Evolutionary conservation across 1,140 invertebrate species (phyloP).

Genomic region (Micrasema minimum): DNA sequence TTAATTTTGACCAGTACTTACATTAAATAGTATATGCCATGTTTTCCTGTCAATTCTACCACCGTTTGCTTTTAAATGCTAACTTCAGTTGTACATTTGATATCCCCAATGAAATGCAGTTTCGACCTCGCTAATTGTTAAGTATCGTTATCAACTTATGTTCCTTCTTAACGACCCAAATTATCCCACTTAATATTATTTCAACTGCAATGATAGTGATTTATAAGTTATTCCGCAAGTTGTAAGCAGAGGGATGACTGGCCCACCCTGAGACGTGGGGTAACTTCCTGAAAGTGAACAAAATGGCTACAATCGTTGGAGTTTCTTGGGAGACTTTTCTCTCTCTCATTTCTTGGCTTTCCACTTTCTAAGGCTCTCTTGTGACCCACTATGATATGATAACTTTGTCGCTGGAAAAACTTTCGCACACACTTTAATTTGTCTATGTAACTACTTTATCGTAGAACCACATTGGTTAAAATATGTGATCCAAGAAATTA

Average conservation of each 20-base stretch:
- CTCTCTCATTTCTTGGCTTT: neutral
- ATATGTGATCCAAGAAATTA: too few species aligned
- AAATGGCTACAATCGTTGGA: conserved; percentile 22
- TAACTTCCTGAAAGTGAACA: conserved; percentile 22
- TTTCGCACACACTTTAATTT: neutral
- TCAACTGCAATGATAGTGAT: conserved; percentile 26
- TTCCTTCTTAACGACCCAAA: conserved; percentile 14
- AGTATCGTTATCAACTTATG: neutral
- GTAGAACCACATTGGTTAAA: too few species aligned
- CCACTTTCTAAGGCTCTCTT: conserved; percentile 9
- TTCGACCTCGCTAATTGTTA: too few species aligned
- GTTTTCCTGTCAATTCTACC: too few species aligned
- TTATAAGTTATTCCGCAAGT: conserved; percentile 14
- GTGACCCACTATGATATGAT: neutral
- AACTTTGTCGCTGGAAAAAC: too few species aligned
- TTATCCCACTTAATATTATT: conserved; percentile 34
- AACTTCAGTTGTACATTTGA: too few species aligned
- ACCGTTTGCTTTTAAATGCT: too few species aligned
- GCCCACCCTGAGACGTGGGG: conserved; percentile 2
- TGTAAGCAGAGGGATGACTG: conserved; percentile 17
- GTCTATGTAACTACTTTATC: too few species aligned
- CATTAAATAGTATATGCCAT: too few species aligned
- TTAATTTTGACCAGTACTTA: too few species aligned
- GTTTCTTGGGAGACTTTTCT: conserved; percentile 8
- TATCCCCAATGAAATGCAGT: too few species aligned